Conservation (phyloP, 2,113 vertebrate species). For the Hydrolagus affinis region DNA sequence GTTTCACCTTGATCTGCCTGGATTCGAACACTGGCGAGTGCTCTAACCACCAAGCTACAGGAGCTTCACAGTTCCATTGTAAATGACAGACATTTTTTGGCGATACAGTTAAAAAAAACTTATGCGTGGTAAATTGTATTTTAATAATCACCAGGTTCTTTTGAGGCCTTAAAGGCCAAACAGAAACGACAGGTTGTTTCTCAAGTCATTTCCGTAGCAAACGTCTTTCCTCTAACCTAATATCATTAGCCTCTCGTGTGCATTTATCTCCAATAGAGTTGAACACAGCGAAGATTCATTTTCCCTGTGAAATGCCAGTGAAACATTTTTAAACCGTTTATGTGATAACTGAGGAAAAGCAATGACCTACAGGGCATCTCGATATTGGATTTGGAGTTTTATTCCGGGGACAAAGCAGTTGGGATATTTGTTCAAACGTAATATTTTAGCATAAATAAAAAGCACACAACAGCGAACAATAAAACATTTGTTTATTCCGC, state of each 20-base stretch:
- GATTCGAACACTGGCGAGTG: no score
- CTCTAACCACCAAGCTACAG: no score
- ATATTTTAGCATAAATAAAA: background rate
- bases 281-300: background rate
- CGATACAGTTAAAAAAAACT: slow-evolving; percentile 39
- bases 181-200: background rate
- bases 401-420: background rate
- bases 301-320: background rate
- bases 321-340: background rate
- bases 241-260: no score
- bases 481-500: background rate
- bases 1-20: no score
- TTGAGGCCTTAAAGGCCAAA: background rate
- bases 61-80: no score
- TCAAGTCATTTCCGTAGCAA: no score
- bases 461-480: background rate
- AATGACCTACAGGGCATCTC: no score
- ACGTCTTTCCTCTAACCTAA: background rate
- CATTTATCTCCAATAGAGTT: background rate
- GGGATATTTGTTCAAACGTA: background rate
- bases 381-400: background rate
- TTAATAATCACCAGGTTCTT: background rate
- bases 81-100: slow-evolving; percentile 36
- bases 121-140: slow-evolving; percentile 32
- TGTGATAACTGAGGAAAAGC: background rate